phyloP scores from a whole-genome alignment of 2,113 vertebrate genomes.

The Neolamprologus falcicula region DNA sequence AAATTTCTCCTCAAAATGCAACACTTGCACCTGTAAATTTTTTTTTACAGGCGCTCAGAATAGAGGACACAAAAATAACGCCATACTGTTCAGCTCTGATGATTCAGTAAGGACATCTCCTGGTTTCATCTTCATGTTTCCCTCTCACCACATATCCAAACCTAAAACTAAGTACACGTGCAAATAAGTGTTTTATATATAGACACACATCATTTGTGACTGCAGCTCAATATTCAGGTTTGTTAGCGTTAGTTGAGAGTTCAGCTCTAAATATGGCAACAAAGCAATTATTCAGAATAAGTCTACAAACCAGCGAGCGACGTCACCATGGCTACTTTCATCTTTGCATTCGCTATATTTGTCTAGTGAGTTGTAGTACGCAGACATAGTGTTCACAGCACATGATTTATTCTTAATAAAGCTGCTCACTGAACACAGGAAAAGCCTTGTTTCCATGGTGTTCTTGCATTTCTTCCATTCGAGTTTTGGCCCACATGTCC shows the following conservation, averaged over 20 bases:
- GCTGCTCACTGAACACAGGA: neutral
- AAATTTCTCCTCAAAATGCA: too few relatives aligned
- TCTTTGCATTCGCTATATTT: neutral
- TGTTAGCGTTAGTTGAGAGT: neutral
- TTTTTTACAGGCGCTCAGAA: too few relatives aligned
- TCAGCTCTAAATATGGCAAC: neutral
- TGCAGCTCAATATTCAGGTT: neutral
- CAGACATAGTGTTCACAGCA: neutral
- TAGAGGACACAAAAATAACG: too few relatives aligned
- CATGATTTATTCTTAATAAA: neutral
- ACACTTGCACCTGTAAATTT: too few relatives aligned
- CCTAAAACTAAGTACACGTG: neutral
- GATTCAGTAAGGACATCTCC: too few relatives aligned
- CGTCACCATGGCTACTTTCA: neutral
- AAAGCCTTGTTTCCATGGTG: neutral
- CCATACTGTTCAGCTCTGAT: too few relatives aligned
- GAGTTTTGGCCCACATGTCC: neutral
- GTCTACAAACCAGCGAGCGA: neutral
- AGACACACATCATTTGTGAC: neutral
- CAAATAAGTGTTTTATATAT: neutral
- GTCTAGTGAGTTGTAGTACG: neutral
- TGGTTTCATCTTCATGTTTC: too few relatives aligned
- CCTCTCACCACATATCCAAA: too few relatives aligned
- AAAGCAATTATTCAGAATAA: neutral
- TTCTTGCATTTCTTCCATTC: neutral